phyloP scores from a whole-genome alignment of 2,113 vertebrate species.

The Python bivittatus region DNA sequence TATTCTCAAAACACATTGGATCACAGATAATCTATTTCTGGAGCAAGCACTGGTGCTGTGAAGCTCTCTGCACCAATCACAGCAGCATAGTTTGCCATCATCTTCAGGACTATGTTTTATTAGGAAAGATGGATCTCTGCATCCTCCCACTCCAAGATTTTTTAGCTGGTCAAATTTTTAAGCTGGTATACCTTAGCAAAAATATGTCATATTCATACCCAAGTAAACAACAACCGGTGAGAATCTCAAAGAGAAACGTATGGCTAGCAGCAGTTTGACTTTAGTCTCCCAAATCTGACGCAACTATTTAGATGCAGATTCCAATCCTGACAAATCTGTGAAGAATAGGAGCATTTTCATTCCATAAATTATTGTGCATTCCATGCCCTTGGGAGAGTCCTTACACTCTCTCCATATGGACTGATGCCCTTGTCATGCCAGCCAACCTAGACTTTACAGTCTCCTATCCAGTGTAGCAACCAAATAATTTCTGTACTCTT shows the following conservation, averaged over 20 bases:
- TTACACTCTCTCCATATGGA: neutral
- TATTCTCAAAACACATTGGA: neutral
- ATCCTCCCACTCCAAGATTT: neutral
- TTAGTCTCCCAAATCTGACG: neutral
- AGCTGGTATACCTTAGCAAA: neutral
- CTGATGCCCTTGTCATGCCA: neutral
- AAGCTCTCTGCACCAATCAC: neutral
- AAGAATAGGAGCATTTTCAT: neutral
- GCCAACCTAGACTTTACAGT: neutral
- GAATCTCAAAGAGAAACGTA: neutral
- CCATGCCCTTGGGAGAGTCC: neutral
- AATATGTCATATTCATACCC: neutral
- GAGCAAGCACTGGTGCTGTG: neutral
- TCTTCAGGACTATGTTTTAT: no score
- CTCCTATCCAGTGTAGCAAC: neutral
- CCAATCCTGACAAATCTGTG: neutral
- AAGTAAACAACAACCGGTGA: neutral
- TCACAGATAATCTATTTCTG: neutral
- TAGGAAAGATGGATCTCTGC: neutral
- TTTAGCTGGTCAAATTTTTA: neutral
- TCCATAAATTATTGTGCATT: neutral
- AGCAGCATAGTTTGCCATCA: neutral
- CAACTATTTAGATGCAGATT: neutral
- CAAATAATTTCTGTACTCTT: neutral
- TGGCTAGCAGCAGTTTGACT: neutral